Base-by-base conservation (phyloP, 1,140 invertebrate species). In the Vanessa tameamea region DNA sequence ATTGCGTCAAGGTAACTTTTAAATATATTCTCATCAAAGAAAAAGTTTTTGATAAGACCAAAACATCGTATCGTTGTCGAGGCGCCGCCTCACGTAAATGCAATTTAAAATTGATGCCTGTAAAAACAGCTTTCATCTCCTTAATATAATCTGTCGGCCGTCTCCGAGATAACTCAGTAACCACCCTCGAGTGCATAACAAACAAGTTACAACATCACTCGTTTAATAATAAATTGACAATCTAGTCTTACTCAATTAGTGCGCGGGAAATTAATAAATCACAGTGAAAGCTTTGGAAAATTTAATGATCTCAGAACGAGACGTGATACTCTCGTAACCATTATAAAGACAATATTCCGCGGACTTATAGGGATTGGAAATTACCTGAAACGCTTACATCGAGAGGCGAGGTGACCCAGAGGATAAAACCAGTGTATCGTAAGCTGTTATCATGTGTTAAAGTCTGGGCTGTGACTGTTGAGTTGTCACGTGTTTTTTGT, bases 51-150 rank as follows among this genome's bases (percentile, higher is more conserved):
- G 20, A 13, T n/a, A 26, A 11, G 61, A 71, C 66, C 72, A 74
- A 78, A 81, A 81, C 70, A 79, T 78, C 69, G 64, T 70, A 78
- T 37, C 69, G 64, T 59, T 69, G 55, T 70, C 66, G 48, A 68
- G 66, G 37, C 55, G 55, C 55, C 64, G 65, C 63, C n/a, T 50
- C 64, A 79, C 73, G 79, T 77, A 82, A 86, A 85, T 77, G 81
- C 78, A 83, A 87, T 87, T 85, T 86, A 84, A 87, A 87, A 86
- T 87, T 86, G 80, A 85, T 81, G 82, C 80, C 79, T 88, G 74
- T 88, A 84, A 88, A 86, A 87, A 84, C 82, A 83, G 73, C 82
- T 83, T 84, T 82, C 85, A 82, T 84, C 80, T 78, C 78, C 78
- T 74, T 84, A 87, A 86, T 86, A 80, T 80, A 82, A 85, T 83